Conservation (phyloP, 2,888 invertebrate species). For the Idaea biselata region DNA sequence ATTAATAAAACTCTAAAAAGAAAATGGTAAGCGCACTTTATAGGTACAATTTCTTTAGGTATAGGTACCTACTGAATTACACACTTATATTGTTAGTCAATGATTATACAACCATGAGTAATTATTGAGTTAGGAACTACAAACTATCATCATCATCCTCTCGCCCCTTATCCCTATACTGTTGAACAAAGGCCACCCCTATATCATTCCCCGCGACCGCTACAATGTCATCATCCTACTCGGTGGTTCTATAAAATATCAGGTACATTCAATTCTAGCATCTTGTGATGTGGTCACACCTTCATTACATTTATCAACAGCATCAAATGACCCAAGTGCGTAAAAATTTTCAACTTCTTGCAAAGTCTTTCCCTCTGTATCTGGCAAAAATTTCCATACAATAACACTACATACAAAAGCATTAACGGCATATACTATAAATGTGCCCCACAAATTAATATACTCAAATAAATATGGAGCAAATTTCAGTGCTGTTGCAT, state of each 20-base stretch:
- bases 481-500: constrained; percentile 18
- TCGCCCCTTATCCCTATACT: too few relatives aligned
- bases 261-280: neutral
- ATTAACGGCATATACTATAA: neutral
- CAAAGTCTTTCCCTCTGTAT: neutral
- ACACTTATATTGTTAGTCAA: too few relatives aligned
- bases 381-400: neutral
- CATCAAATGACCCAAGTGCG: neutral
- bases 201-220: too few relatives aligned
- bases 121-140: too few relatives aligned
- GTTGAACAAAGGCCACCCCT: too few relatives aligned
- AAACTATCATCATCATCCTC: too few relatives aligned
- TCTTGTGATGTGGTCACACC: neutral
- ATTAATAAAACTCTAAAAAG: too few relatives aligned
- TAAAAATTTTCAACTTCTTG: neutral
- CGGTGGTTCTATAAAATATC: neutral
- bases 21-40: too few relatives aligned
- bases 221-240: too few relatives aligned
- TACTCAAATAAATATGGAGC: constrained; percentile 11
- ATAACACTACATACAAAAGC: neutral
- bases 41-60: too few relatives aligned
- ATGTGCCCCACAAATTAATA: constrained; percentile 18
- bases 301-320: neutral
- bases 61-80: too few relatives aligned
- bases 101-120: too few relatives aligned